Percentiles rank a stretch among this genome's conserved stretches.
Evolutionary conservation across 1,140 invertebrate species (phyloP).

Genomic region (Asbolus verrucosus): DNA sequence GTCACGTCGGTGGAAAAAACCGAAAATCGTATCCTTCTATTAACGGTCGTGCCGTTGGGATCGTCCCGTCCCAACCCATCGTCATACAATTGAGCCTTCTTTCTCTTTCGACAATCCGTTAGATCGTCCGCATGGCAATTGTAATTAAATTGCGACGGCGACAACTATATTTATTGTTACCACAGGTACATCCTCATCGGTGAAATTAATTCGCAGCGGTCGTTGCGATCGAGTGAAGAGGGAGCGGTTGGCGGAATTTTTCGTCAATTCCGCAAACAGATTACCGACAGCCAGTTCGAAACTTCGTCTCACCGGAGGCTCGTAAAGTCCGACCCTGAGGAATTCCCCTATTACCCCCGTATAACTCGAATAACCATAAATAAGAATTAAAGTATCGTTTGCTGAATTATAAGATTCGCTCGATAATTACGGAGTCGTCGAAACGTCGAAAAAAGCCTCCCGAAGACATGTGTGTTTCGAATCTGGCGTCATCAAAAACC

Average conservation of each 20-base stretch:
- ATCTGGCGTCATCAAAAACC: too few species aligned
- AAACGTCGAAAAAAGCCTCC: too few species aligned
- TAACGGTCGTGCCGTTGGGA: slow-evolving; percentile 25
- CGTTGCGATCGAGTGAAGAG: too few species aligned
- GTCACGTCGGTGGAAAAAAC: slow-evolving; percentile 18
- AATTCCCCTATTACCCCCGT: not conserved
- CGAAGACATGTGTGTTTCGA: too few species aligned
- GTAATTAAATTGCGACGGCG: slow-evolving; percentile 16
- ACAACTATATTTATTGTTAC: slow-evolving; percentile 14
- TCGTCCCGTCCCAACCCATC: not conserved
- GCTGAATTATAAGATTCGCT: slow-evolving; percentile 31
- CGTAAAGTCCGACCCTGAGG: slow-evolving; percentile 10
- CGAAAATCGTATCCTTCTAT: slow-evolving; percentile 11
- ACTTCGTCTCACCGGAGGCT: slow-evolving; percentile 7
- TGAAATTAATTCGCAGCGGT: slow-evolving; percentile 1
- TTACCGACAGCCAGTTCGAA: not conserved
- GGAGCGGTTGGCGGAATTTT: slow-evolving; percentile 3
- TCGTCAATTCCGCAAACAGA: slow-evolving; percentile 5
- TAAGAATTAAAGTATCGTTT: slow-evolving; percentile 38
- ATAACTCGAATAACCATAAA: slow-evolving; percentile 18
- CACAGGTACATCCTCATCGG: not conserved
- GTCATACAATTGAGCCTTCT: not conserved
- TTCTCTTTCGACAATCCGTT: not conserved
- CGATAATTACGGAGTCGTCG: slow-evolving; percentile 17
- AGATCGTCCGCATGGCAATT: not conserved